A percentile compares a stretch with the other conserved stretches of the same genome.
phyloP scores from a whole-genome alignment of 2,888 invertebrate genomes.

The Lucinisca nassula region DNA sequence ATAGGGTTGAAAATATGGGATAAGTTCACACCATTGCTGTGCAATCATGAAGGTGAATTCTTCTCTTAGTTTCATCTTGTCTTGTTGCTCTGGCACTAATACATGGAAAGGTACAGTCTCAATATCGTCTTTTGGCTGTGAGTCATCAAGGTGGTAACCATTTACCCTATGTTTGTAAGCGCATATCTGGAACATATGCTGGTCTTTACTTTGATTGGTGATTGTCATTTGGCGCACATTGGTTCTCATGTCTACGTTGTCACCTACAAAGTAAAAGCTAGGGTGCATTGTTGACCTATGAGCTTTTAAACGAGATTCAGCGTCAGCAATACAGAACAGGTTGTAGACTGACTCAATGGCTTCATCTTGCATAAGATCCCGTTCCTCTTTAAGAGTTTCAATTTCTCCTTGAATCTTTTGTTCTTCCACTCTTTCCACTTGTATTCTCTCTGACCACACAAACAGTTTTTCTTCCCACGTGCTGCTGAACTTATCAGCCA shows the following conservation, averaged over 20 bases:
- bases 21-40: slow-evolving; percentile 1
- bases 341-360: not conserved
- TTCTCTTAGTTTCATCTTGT: not conserved
- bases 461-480: not conserved
- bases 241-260: slow-evolving; percentile 56
- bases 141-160: slow-evolving; percentile 41
- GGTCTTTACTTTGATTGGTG: slow-evolving; percentile 42
- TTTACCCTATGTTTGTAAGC: slow-evolving; percentile 43
- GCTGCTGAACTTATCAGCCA: slow-evolving; percentile 18
- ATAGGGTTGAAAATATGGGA: not conserved
- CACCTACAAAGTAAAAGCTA: slow-evolving; percentile 61
- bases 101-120: slow-evolving; percentile 12
- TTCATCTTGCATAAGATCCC: not conserved
- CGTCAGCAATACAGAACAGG: not conserved
- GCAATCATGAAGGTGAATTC: slow-evolving; percentile 18
- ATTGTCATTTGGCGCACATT: slow-evolving; percentile 50
- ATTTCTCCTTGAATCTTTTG: not conserved
- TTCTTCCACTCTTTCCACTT: not conserved
- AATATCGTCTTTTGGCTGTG: slow-evolving; percentile 9
- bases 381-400: not conserved
- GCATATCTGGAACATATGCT: slow-evolving; percentile 52
- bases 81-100: slow-evolving; percentile 24
- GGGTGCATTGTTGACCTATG: slow-evolving; percentile 44
- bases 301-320: not conserved
- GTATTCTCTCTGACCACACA: not conserved